Base-by-base conservation (phyloP, 2,888 invertebrate genomes). In the Thera britannica region DNA sequence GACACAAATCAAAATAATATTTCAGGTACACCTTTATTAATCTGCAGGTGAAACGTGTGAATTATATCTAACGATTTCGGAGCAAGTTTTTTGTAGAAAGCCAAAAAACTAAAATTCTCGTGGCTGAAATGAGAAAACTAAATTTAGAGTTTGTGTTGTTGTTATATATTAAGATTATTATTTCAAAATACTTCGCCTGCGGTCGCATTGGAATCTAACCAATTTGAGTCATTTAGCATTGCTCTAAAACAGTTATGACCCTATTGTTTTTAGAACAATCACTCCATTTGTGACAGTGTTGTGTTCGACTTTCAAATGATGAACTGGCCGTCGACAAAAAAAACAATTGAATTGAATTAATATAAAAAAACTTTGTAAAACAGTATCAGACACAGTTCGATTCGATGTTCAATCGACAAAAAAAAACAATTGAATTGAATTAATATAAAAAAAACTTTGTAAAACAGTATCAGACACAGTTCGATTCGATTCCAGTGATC, bases 201-300 rank as follows among this genome's bases (percentile, higher is more conserved):
- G 5, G 11, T 34, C 8, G 7, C 48, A 46, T 60, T 38, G 49
- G 54, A 60, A 58, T 54, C 23, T 51, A 11, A 49, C 58, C 69
- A 75, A 72, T 74, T 75, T 70, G 68, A 63, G 49, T 54, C 70
- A 65, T 58, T 75, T 74, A 72, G 71, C 73, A 66, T 41, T 57
- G 34, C n/a, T 54, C 58, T n/a, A 49, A 62, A 61, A 68, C 71
- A 68, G 70, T 68, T 71, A 73, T 38, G 54, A 38, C 38, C 55
- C 11, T 57, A 46, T 56, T 60, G 62, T 52, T 57, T 56, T 38
- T 41, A 12, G 12, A 75, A 73, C 71, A 73, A 72, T 70, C 48
- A 35, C 56, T 48, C 7, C 57, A 61, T 68, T 58, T 61, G 60
- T 61, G 44, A 52, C 67, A 62, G 56, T 68, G 48, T 23, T n/a